phyloP scores from a whole-genome alignment of 2,113 vertebrate species.

The Chelonoidis abingdonii region DNA sequence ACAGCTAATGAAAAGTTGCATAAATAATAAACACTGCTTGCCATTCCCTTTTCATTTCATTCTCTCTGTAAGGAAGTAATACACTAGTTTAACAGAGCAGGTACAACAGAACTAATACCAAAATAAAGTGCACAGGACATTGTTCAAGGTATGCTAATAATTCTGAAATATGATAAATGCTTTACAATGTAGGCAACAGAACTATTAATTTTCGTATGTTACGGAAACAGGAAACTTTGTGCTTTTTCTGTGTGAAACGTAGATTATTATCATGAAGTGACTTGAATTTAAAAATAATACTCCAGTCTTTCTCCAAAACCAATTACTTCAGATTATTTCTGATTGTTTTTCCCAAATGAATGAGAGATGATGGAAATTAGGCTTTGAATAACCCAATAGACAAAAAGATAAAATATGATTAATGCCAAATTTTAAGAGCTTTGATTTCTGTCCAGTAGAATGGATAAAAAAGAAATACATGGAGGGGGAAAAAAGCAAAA shows the following conservation, averaged over 20 bases:
- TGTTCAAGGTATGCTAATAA: background rate
- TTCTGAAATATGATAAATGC: slow-evolving; percentile 6
- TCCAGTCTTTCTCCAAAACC: background rate
- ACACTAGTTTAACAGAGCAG: background rate
- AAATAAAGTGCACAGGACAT: background rate
- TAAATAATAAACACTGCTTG: slow-evolving; percentile 10
- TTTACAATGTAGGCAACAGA: background rate
- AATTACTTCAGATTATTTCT: background rate
- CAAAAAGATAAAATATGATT: background rate
- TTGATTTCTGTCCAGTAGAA: background rate
- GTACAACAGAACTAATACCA: background rate
- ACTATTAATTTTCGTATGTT: background rate
- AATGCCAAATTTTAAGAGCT: background rate
- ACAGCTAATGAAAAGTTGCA: background rate
- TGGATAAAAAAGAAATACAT: background rate
- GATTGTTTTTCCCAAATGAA: background rate
- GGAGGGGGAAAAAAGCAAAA: background rate
- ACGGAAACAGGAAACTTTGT: background rate
- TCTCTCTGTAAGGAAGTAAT: background rate
- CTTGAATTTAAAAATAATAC: background rate
- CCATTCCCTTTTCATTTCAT: background rate
- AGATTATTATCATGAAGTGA: background rate
- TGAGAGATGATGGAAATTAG: background rate
- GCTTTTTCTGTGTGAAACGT: background rate
- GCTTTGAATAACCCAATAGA: background rate